These are phyloP conservation scores for Limnodromus scolopaceus DNA, from an alignment of 2,797 vertebrate species.

Conservation along the genomic window DNA sequence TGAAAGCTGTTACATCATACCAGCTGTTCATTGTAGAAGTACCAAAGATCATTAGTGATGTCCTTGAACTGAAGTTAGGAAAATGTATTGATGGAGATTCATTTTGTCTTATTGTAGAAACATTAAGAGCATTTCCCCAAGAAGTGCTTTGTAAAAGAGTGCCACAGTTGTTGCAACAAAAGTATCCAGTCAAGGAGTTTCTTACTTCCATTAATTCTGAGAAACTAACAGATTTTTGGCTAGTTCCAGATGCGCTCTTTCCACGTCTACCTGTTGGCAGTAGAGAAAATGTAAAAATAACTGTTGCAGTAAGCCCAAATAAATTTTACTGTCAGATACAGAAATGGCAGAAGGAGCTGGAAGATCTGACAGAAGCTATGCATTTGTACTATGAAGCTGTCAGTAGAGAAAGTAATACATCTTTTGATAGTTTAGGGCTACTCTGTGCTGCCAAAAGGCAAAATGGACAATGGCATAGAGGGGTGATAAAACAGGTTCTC, in stretches of 20 bases:
- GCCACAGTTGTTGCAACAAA: slow-evolving; percentile 80
- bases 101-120: slow-evolving; percentile 87
- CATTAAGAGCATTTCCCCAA: slow-evolving; percentile 78
- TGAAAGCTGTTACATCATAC: slow-evolving; percentile 83
- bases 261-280: slow-evolving; percentile 79
- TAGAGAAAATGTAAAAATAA: slow-evolving; percentile 80
- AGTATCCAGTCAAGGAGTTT: slow-evolving; percentile 67
- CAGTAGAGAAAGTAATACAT: slow-evolving; percentile 45
- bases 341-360: slow-evolving; percentile 80
- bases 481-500: slow-evolving; percentile 86
- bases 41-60: slow-evolving; percentile 82
- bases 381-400: slow-evolving; percentile 75
- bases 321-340: slow-evolving; percentile 89
- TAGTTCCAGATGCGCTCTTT: slow-evolving; percentile 78
- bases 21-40: slow-evolving; percentile 87
- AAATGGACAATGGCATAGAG: slow-evolving; percentile 90
- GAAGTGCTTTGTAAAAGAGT: slow-evolving; percentile 75
- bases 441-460: slow-evolving; percentile 89
- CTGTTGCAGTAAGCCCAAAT: slow-evolving; percentile 81
- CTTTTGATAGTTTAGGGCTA: slow-evolving; percentile 82
- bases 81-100: slow-evolving; percentile 86
- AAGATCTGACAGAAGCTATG: slow-evolving; percentile 82
- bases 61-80: slow-evolving; percentile 83
- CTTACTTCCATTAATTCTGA: slow-evolving; percentile 54
- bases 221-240: slow-evolving; percentile 71